Evolutionary conservation across 1,140 invertebrate genomes (phyloP).

Genomic region (Melipona quadrifasciata): DNA sequence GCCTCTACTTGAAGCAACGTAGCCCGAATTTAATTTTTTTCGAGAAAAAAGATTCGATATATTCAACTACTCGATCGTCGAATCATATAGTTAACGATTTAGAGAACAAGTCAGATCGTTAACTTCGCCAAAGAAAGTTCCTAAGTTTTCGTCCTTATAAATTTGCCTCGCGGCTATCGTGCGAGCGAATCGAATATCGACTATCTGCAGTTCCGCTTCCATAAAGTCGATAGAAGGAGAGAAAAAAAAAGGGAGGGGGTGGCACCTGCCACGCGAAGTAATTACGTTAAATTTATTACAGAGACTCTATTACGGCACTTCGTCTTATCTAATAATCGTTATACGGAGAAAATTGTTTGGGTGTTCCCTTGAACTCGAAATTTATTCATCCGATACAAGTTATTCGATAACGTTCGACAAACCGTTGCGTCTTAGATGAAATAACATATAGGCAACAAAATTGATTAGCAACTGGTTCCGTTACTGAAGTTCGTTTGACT

Average conservation of each 20-base stretch:
- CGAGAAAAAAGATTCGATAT: not conserved
- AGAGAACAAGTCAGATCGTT: not conserved
- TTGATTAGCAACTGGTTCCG: no score
- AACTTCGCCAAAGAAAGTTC: not conserved
- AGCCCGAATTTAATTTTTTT: not conserved
- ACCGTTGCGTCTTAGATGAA: no score
- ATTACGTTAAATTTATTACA: slow-evolving; percentile 35
- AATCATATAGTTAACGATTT: not conserved
- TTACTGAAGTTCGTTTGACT: no score
- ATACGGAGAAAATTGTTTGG: not conserved
- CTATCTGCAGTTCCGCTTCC: not conserved
- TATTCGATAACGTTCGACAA: no score
- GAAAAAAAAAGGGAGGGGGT: not conserved
- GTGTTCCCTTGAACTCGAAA: not conserved
- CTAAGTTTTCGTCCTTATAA: slow-evolving; percentile 10
- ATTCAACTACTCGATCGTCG: no score
- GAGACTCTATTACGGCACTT: not conserved
- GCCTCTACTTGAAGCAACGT: not conserved
- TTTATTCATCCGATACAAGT: no score
- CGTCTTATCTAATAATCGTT: slow-evolving; percentile 24
- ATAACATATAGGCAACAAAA: no score
- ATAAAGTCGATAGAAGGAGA: not conserved
- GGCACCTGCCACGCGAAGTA: not conserved
- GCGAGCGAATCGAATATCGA: slow-evolving; percentile 20
- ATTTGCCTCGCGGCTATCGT: not conserved